Evolutionary conservation across 2,888 invertebrate genomes (phyloP).

Genomic region (Ischnus inquisitorius): DNA sequence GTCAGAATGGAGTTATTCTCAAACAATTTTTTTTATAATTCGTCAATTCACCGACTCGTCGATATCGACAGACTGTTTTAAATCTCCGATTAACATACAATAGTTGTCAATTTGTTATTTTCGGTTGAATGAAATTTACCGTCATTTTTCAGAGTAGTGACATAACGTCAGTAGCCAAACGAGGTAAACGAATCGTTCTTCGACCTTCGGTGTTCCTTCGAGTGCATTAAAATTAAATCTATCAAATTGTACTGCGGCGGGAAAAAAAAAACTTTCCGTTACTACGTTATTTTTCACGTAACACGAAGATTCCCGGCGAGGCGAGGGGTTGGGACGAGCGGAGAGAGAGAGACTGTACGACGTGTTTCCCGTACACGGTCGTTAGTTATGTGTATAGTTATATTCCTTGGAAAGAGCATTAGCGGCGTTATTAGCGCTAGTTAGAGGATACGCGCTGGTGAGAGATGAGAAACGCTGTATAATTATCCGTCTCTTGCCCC

Average conservation of each 20-base stretch:
- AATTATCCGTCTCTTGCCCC: conserved; percentile 75
- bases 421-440: conserved; percentile 82
- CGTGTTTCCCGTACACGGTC: conserved; percentile 59
- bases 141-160: no score
- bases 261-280: conserved; percentile 5
- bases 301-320: background rate
- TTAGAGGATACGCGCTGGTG: conserved; percentile 79
- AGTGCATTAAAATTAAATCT: background rate
- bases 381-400: conserved; percentile 75
- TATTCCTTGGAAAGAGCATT: conserved; percentile 81
- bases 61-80: no score
- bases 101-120: no score
- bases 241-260: background rate
- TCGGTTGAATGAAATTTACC: no score
- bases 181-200: no score
- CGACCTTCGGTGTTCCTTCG: no score
- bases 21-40: no score
- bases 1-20: no score
- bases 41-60: no score
- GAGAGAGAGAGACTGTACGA: conserved; percentile 10
- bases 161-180: no score
- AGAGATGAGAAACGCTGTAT: conserved; percentile 80
- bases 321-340: conserved; percentile 10
- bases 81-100: no score
- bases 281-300: background rate